A percentile compares a stretch with the other conserved stretches of the same genome.
phyloP scores from a whole-genome alignment of 2,888 invertebrate species.

The Caenorhabditis panamensis region DNA sequence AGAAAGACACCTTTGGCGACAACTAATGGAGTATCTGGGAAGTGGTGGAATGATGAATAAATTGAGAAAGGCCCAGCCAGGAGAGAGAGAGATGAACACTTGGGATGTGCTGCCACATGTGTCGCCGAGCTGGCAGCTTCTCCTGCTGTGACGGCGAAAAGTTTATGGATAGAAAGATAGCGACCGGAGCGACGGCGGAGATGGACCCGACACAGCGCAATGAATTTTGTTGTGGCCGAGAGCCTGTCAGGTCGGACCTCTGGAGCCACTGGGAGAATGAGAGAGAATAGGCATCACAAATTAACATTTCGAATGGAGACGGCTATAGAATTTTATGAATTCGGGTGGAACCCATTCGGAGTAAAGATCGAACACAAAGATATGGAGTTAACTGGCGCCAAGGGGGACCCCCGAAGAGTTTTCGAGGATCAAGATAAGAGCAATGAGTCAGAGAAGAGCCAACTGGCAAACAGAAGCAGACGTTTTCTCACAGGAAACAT shows the following conservation, averaged over 20 bases:
- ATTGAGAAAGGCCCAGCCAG: conserved; percentile 17
- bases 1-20: not conserved
- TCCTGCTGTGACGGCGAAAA: conserved; percentile 18
- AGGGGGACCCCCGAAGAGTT: conserved; percentile 20
- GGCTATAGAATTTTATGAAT: conserved; percentile 14
- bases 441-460: not conserved
- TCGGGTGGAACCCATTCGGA: conserved; percentile 8
- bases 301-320: conserved; percentile 34
- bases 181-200: not conserved
- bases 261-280: conserved; percentile 1
- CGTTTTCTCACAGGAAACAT: conserved; percentile 10
- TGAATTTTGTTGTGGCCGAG: conserved; percentile 33
- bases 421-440: conserved; percentile 5
- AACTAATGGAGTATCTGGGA: conserved; percentile 22
- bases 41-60: conserved; percentile 29
- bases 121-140: conserved; percentile 20
- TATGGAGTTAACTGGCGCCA: conserved; percentile 37
- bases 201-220: conserved; percentile 16
- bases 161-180: conserved; percentile 31
- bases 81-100: conserved; percentile 28
- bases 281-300: conserved; percentile 21
- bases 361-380: conserved; percentile 42
- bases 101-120: conserved; percentile 36
- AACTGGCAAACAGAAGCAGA: conserved; percentile 6
- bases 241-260: conserved; percentile 11